phyloP scores from a whole-genome alignment of 23 tunicate genomes.

The Halocynthia aurantium region DNA sequence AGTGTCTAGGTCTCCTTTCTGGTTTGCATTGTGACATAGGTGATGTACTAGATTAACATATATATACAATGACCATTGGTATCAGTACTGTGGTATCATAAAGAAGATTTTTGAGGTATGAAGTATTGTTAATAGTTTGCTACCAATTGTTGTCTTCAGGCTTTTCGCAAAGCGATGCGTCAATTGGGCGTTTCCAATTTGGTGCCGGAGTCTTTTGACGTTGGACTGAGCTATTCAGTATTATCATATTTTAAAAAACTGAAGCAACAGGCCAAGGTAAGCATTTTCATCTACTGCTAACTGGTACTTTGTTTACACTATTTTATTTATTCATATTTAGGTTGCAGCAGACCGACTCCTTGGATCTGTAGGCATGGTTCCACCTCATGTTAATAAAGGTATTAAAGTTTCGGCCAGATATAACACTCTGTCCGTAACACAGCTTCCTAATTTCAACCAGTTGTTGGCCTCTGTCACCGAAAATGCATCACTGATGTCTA shows the following conservation, averaged over 20 bases:
- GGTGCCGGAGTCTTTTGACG: slow-evolving; percentile 52
- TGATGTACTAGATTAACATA: no score
- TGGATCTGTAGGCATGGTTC: slow-evolving; percentile 4
- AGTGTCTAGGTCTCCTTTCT: no score
- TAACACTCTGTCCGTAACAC: slow-evolving; percentile 50
- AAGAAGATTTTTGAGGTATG: no score
- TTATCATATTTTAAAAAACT: slow-evolving; percentile 67
- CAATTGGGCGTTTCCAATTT: slow-evolving; percentile 66
- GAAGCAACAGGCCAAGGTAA: slow-evolving; percentile 70
- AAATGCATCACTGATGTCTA: slow-evolving; percentile 18
- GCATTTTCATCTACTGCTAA: not conserved
- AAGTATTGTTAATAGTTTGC: not conserved
- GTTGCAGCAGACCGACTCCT: slow-evolving; percentile 1
- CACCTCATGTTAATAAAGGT: slow-evolving; percentile 32
- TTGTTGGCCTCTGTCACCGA: slow-evolving; percentile 52
- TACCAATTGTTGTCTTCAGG: not conserved
- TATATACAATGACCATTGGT: no score
- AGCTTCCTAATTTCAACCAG: slow-evolving; percentile 66
- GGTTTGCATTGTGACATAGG: no score
- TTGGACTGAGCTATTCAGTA: slow-evolving; percentile 65
- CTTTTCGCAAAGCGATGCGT: slow-evolving; percentile 65
- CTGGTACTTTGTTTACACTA: not conserved
- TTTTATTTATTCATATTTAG: not conserved
- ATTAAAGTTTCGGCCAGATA: slow-evolving; percentile 34
- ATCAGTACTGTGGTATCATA: no score